Conservation (phyloP, 1,140 invertebrate genomes). For the Halesus radiatus region DNA sequence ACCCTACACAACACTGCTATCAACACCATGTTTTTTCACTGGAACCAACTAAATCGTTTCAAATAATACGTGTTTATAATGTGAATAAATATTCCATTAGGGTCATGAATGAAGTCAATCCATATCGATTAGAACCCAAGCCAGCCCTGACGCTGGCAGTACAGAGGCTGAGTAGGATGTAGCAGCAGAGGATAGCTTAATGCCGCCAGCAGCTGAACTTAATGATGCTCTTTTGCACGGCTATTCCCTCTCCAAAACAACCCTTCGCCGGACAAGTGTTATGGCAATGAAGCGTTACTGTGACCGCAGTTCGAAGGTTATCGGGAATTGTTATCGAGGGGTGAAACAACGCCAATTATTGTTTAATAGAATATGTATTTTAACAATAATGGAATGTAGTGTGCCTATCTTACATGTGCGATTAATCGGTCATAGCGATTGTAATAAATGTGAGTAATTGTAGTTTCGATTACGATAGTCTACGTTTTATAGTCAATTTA, state of each 20-base stretch:
- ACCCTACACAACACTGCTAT: too few species aligned
- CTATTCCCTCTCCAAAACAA: conserved; percentile 41
- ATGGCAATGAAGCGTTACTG: conserved; percentile 38
- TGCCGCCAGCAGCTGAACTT: conserved; percentile 54
- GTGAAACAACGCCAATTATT: background rate
- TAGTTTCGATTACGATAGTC: too few species aligned
- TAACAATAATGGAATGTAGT: too few species aligned
- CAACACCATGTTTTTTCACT: too few species aligned
- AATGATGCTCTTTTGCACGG: conserved; percentile 57
- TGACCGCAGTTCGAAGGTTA: conserved; percentile 40
- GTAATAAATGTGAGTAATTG: too few species aligned
- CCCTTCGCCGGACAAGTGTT: conserved; percentile 43
- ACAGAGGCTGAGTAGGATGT: background rate
- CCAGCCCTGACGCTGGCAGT: background rate
- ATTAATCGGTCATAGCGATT: too few species aligned
- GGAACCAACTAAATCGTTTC: too few species aligned
- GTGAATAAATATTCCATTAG: too few species aligned
- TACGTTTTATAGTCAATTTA: too few species aligned
- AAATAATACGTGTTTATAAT: too few species aligned
- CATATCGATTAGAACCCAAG: background rate
- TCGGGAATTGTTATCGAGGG: background rate
- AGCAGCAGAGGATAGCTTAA: conserved; percentile 31
- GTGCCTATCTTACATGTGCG: too few species aligned
- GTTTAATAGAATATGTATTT: background rate
- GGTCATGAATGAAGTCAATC: too few species aligned